These are phyloP conservation scores for Mellivora capensis DNA, from an alignment of 2,113 vertebrate species.

Conservation along the genomic window DNA sequence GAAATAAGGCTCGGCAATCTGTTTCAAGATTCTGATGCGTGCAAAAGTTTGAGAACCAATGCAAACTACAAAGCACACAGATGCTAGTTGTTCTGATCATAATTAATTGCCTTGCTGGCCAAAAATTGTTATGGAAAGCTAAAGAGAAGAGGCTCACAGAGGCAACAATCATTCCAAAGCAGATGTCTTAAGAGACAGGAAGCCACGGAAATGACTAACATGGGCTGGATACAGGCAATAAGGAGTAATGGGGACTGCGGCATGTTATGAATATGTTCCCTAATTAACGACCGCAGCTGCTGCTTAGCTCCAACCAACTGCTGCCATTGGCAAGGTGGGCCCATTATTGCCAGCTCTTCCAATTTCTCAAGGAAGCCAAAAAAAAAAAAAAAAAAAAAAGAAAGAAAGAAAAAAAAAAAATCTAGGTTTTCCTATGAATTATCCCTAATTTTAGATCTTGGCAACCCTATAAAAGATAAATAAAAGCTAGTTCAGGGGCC, in stretches of 20 bases:
- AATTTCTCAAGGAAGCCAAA: neutral
- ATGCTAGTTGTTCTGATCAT: neutral
- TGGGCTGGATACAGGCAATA: neutral
- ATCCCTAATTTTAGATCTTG: neutral
- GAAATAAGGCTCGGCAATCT: neutral
- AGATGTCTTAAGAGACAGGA: neutral
- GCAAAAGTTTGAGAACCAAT: neutral
- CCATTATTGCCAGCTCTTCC: neutral
- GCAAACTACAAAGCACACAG: neutral
- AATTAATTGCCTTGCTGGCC: neutral
- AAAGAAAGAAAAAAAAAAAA: neutral
- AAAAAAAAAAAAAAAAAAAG: too few relatives aligned
- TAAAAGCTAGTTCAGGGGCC: neutral
- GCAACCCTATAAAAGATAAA: neutral
- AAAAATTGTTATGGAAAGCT: neutral
- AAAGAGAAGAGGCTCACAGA: neutral
- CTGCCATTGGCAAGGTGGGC: neutral
- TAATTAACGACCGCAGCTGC: neutral
- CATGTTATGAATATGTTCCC: neutral
- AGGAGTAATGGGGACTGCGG: neutral
- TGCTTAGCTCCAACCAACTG: neutral
- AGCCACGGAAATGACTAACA: neutral
- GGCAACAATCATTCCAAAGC: neutral
- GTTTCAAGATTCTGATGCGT: neutral
- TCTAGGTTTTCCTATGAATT: neutral